Base-by-base conservation (phyloP, 2,888 invertebrate genomes). In the Lamproptera curius region DNA sequence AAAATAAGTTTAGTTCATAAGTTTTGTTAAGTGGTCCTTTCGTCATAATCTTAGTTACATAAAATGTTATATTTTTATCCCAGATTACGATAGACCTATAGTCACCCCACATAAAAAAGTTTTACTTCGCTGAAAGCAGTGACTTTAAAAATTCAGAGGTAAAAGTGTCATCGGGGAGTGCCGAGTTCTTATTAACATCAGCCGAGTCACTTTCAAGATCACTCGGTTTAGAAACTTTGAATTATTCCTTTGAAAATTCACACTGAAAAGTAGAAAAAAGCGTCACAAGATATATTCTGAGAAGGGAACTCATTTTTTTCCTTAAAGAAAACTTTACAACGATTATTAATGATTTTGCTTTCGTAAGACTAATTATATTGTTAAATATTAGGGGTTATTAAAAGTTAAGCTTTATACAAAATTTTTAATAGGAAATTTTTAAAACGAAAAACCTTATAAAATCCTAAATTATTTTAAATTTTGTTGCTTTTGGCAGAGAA, bases 141-240 rank as follows among this genome's bases (percentile, higher is more conserved):
- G 62, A 54, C 67, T 76, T 84, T 73, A 81, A 82, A 82, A 78
- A 83, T 82, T 84, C 80, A 82, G 64, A 61, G 62, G 65, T 66
- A 65, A 68, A 76, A 78, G 74, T 77, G 75, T 74, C 76, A 73
- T 71, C 55, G 63, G 40, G 43, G 68, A 70, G 70, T 68, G 65
- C 63, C 65, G 62, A 67, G 69, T 73, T 26, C 47, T 48, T 76
- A 80, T 80, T 77, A 80, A 75, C 73, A 73, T 71, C 63, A 58
- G 67, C 14, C 62, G 62, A 61, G 58, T 54, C 58, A 59, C 59
- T 59, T 56, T 56, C 53, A 50, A 45, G 53, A 53, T 57, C 52
- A 51, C 50, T 51, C 52, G 42, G 49, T 49, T 54, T 39, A 42
- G 52, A 46, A 45, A 50, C 52, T 52, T 53, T 47, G 28, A 42